Conservation (phyloP, 2,888 invertebrate species). For the Eilema sororculum region DNA sequence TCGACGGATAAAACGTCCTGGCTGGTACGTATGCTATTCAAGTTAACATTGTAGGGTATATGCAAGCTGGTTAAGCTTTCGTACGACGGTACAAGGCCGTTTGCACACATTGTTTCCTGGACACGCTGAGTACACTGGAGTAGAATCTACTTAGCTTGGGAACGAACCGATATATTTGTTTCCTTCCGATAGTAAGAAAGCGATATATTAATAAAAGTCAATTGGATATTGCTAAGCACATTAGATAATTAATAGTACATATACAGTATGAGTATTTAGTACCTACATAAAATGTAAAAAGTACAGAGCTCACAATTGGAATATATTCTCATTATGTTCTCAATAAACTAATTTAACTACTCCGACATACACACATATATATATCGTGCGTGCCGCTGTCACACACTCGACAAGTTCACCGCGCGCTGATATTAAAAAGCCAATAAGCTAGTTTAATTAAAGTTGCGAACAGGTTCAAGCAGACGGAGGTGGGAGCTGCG, state of each 20-base stretch:
- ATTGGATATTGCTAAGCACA: not conserved
- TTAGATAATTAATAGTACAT: too few relatives aligned
- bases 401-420: conserved; percentile 6
- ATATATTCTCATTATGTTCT: not conserved
- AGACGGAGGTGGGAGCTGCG: not conserved
- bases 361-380: not conserved
- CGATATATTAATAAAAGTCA: too few relatives aligned
- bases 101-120: not conserved
- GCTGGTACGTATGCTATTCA: not conserved
- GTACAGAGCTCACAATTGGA: not conserved
- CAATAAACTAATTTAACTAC: conserved; percentile 3
- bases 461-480: conserved; percentile 7
- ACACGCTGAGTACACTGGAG: not conserved
- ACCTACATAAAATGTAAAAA: not conserved
- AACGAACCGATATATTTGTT: not conserved
- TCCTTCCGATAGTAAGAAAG: not conserved
- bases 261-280: not conserved
- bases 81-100: not conserved
- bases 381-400: not conserved
- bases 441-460: conserved; percentile 23
- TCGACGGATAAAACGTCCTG: not conserved
- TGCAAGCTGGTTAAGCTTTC: conserved; percentile 4
- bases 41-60: not conserved
- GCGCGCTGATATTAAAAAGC: conserved; percentile 18
- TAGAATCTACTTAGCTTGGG: not conserved